These are phyloP conservation scores for Apistogramma diplotaenia DNA, from an alignment of 2,113 vertebrate genomes.

Conservation along the genomic window DNA sequence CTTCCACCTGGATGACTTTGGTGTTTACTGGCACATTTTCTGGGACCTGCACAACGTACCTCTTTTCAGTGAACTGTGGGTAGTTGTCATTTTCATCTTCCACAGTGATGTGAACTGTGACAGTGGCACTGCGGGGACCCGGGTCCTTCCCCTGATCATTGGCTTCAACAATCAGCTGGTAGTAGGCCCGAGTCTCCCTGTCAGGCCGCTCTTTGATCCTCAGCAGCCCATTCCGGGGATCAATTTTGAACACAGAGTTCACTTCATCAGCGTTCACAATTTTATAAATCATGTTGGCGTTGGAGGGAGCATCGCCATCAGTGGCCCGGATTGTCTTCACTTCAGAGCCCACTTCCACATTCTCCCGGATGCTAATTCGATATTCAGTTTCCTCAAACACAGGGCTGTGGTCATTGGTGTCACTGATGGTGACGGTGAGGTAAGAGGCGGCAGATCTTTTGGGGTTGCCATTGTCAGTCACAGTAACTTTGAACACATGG, in stretches of 20 bases:
- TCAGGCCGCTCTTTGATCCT: conserved; percentile 85
- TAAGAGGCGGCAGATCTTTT: conserved; percentile 82
- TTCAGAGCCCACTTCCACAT: conserved; percentile 92
- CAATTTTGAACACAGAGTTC: conserved; percentile 87
- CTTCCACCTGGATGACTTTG: conserved; percentile 87
- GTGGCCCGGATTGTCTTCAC: conserved; percentile 93
- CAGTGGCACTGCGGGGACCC: conserved; percentile 86
- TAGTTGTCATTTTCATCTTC: conserved; percentile 98
- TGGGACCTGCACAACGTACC: conserved; percentile 87
- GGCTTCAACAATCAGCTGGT: conserved; percentile 91
- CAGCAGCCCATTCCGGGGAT: conserved; percentile 87
- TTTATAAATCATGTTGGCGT: conserved; percentile 94
- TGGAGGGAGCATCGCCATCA: conserved; percentile 89
- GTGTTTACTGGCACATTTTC: conserved; percentile 89
- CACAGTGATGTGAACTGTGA: conserved; percentile 86
- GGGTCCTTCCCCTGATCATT: conserved; percentile 94
- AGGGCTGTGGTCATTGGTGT: conserved; percentile 91
- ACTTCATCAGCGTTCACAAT: conserved; percentile 79
- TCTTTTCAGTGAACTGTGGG: conserved; percentile 92
- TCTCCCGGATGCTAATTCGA: conserved; percentile 87
- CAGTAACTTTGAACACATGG: conserved; percentile 90
- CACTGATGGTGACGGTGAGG: conserved; percentile 90
- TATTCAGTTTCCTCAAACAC: conserved; percentile 93
- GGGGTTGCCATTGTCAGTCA: conserved; percentile 82
- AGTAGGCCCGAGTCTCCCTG: conserved; percentile 82